A percentile compares a stretch with the other conserved stretches of the same genome.
Conservation (phyloP, 2,797 vertebrate species). For the Amphiprion clarkii region DNA sequence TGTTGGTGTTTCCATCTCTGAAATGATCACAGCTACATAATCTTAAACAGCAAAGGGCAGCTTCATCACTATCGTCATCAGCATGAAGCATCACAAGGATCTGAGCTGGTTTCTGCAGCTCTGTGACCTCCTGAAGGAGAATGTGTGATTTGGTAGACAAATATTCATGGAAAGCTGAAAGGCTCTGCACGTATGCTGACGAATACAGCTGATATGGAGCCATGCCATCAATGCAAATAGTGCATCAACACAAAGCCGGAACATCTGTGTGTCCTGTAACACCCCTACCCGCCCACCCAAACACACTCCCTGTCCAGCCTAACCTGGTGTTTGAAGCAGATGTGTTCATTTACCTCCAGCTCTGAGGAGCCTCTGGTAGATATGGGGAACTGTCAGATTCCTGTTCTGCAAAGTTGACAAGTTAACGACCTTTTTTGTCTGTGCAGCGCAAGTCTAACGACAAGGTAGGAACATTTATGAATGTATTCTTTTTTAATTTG, state of each 20-base stretch:
- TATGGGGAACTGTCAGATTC: slow-evolving; percentile 13
- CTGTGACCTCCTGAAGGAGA: slow-evolving; percentile 53
- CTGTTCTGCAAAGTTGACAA: background rate
- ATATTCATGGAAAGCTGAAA: slow-evolving; percentile 68
- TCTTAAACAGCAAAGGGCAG: no score
- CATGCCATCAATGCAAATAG: slow-evolving; percentile 74
- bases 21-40: no score
- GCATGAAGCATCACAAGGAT: background rate
- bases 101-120: no score
- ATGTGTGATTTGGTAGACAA: slow-evolving; percentile 77
- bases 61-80: background rate
- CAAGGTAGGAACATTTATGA: slow-evolving; percentile 58
- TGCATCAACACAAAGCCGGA: slow-evolving; percentile 19
- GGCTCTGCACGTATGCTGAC: background rate
- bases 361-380: slow-evolving; percentile 4
- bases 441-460: background rate
- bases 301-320: slow-evolving; percentile 8
- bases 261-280: background rate
- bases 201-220: slow-evolving; percentile 11
- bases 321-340: slow-evolving; percentile 1
- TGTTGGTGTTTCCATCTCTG: no score
- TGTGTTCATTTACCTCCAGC: slow-evolving; percentile 7
- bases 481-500: background rate
- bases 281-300: background rate
- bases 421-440: slow-evolving; percentile 1